Evolutionary conservation across 2,797 vertebrate genomes (phyloP).

Genomic region (Sphenopsis melanotis): DNA sequence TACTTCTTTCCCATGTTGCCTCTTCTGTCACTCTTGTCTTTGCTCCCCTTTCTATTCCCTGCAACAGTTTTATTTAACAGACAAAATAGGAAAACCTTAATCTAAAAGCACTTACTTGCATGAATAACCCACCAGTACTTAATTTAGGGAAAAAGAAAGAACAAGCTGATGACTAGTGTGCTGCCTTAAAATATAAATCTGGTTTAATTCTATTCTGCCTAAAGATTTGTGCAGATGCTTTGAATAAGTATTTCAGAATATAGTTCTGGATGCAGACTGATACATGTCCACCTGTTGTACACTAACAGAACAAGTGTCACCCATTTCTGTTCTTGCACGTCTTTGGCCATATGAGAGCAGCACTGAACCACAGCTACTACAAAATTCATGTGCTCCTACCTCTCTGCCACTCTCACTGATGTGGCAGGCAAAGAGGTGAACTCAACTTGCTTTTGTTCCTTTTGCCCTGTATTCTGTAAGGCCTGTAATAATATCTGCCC

Average conservation of each 20-base stretch:
- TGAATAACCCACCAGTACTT: slow-evolving; percentile 18
- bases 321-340: not conserved
- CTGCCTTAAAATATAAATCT: not conserved
- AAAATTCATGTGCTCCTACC: not conserved
- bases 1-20: not conserved
- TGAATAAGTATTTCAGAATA: not conserved
- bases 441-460: accelerated
- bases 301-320: not conserved
- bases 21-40: slow-evolving; percentile 12
- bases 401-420: not conserved
- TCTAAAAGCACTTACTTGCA: slow-evolving; percentile 30
- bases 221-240: not conserved
- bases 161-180: not conserved
- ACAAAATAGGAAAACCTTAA: slow-evolving; percentile 2
- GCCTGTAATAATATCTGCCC: not conserved
- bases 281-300: not conserved
- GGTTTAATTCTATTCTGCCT: not conserved
- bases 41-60: not conserved
- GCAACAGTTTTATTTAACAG: slow-evolving; percentile 8
- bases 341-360: not conserved
- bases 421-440: not conserved
- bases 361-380: not conserved
- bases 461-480: not conserved
- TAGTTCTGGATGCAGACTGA: not conserved
- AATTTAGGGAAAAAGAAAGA: not conserved